Conservation (phyloP, 2,888 invertebrate genomes). For the Octodonta nipae region DNA sequence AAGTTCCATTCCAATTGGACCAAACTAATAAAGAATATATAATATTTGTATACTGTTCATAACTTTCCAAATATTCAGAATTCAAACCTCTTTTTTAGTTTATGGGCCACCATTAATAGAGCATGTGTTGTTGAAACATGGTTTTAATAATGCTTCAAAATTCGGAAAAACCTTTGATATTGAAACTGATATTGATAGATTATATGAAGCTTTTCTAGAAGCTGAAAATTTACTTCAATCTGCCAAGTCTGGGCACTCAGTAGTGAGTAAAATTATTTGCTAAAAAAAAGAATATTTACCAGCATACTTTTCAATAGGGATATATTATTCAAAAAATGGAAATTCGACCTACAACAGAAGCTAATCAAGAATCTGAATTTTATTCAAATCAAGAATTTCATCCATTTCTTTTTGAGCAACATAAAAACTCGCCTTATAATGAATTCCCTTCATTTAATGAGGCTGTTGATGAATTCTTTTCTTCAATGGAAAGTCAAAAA, state of each 20-base stretch:
- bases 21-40: too few relatives aligned
- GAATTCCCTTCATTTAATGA: conserved; percentile 67
- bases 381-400: conserved; percentile 87
- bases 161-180: conserved; percentile 54
- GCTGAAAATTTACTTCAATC: conserved; percentile 52
- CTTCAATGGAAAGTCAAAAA: conserved; percentile 85
- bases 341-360: conserved; percentile 44
- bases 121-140: conserved; percentile 65
- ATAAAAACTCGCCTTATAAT: conserved; percentile 43
- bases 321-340: conserved; percentile 79
- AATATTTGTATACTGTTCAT: too few relatives aligned
- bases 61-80: too few relatives aligned
- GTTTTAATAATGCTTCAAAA: conserved; percentile 47
- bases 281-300: not conserved
- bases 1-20: too few relatives aligned
- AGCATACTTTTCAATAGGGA: conserved; percentile 40
- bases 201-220: conserved; percentile 52
- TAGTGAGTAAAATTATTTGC: too few relatives aligned
- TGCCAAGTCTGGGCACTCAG: conserved; percentile 41
- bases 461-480: conserved; percentile 93
- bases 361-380: conserved; percentile 44
- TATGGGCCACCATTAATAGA: conserved; percentile 87
- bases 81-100: conserved; percentile 40
- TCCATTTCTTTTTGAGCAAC: conserved; percentile 71
- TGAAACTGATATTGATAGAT: conserved; percentile 45